These are phyloP conservation scores for Bambusicola thoracicus DNA, from an alignment of 2,113 vertebrate species.

Conservation along the genomic window DNA sequence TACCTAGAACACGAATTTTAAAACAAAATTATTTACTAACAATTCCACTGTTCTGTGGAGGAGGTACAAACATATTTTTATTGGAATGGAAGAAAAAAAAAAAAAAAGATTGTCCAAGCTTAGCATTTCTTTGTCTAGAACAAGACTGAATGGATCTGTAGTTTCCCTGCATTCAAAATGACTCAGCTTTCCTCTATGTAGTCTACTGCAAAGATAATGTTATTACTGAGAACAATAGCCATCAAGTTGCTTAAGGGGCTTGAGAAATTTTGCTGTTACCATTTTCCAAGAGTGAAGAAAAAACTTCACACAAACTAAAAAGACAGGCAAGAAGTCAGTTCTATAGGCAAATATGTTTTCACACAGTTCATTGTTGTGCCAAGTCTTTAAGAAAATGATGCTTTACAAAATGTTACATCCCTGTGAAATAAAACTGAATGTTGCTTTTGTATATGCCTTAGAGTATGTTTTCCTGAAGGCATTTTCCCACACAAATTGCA, in stretches of 20 bases:
- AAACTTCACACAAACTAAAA: neutral
- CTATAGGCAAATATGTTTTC: neutral
- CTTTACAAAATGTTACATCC: neutral
- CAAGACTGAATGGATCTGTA: neutral
- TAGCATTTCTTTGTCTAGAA: neutral
- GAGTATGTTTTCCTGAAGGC: neutral
- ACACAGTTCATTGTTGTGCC: neutral
- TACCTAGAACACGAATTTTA: neutral
- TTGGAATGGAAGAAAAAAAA: neutral
- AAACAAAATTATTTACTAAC: neutral
- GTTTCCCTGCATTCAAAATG: neutral
- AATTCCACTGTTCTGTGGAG: neutral
- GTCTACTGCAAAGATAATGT: constrained; percentile 31
- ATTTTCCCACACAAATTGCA: neutral
- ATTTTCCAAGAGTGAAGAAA: neutral
- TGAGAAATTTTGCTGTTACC: constrained; percentile 38
- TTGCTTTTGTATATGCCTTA: neutral
- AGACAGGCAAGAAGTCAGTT: neutral
- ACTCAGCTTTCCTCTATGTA: neutral
- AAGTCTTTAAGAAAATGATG: neutral
- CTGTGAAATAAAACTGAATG: neutral
- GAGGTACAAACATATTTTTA: neutral
- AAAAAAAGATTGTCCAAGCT: neutral
- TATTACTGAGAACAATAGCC: constrained; percentile 25
- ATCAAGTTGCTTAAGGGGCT: constrained; percentile 4